phyloP scores from a whole-genome alignment of 2,797 vertebrate species.

The Emys orbicularis region DNA sequence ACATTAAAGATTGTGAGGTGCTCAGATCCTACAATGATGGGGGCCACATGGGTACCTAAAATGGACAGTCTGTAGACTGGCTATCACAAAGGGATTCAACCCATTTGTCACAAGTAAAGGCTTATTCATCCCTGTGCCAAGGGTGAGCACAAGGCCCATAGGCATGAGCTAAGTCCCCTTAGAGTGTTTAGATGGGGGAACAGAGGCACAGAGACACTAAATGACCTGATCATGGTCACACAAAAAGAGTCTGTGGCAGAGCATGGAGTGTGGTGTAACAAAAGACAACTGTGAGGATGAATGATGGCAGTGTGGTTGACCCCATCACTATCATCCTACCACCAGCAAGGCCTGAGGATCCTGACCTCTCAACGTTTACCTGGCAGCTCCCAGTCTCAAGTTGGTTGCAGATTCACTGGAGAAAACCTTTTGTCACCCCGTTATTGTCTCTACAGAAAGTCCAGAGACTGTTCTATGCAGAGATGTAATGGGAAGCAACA shows the following conservation, averaged over 20 bases:
- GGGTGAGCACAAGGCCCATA: not conserved
- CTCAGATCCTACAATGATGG: not conserved
- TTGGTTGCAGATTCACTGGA: not conserved
- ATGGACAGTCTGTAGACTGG: not conserved
- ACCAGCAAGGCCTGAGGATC: not conserved
- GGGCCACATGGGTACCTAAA: not conserved
- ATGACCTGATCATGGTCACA: too few species aligned
- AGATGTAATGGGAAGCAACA: not conserved
- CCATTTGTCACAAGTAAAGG: conserved; percentile 28
- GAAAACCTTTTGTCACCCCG: not conserved
- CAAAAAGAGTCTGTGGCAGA: too few species aligned
- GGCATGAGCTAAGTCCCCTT: not conserved
- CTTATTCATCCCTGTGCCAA: not conserved
- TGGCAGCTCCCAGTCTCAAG: not conserved
- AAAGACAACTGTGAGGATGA: not conserved
- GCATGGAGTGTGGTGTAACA: not conserved
- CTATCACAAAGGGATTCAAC: conserved; percentile 21
- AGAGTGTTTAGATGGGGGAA: not conserved
- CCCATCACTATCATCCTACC: not conserved
- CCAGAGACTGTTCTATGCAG: not conserved
- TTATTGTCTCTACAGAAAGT: conserved; percentile 7
- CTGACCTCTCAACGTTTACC: not conserved
- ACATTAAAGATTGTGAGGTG: not conserved
- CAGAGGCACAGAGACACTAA: too few species aligned
- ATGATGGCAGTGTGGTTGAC: fast-evolving